Percentiles rank a stretch among this genome's conserved stretches.
Conservation (phyloP, 2,113 vertebrate genomes). For the Pachycephala philippinensis region DNA sequence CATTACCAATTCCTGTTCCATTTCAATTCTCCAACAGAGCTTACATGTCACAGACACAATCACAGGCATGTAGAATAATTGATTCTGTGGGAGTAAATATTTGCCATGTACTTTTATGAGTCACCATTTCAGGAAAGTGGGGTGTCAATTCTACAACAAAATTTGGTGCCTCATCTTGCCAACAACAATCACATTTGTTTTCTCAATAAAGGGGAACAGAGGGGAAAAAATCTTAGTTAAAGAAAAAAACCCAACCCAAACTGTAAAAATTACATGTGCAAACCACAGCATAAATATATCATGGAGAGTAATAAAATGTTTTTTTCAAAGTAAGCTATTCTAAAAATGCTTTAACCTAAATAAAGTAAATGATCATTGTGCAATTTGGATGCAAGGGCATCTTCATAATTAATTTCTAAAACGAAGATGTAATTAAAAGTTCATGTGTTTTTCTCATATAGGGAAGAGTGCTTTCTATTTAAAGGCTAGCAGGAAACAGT, state of each 20-base stretch:
- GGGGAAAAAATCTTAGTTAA: background rate
- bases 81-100: background rate
- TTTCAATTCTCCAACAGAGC: background rate
- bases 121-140: background rate
- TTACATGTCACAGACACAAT: background rate
- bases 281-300: background rate
- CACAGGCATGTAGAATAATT: background rate
- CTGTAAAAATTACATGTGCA: background rate
- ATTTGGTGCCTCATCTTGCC: background rate
- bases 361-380: background rate
- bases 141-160: background rate
- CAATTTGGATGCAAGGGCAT: background rate
- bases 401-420: background rate
- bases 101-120: background rate
- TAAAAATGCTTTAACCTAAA: background rate
- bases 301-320: background rate
- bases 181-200: background rate
- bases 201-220: background rate
- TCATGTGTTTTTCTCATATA: background rate
- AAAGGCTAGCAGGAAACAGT: background rate
- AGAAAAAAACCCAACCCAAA: accelerated
- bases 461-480: background rate
- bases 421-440: background rate
- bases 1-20: background rate
- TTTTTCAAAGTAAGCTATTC: background rate